These are phyloP conservation scores for Alauda arvensis DNA, from an alignment of 2,797 vertebrate species.

Conservation along the genomic window DNA sequence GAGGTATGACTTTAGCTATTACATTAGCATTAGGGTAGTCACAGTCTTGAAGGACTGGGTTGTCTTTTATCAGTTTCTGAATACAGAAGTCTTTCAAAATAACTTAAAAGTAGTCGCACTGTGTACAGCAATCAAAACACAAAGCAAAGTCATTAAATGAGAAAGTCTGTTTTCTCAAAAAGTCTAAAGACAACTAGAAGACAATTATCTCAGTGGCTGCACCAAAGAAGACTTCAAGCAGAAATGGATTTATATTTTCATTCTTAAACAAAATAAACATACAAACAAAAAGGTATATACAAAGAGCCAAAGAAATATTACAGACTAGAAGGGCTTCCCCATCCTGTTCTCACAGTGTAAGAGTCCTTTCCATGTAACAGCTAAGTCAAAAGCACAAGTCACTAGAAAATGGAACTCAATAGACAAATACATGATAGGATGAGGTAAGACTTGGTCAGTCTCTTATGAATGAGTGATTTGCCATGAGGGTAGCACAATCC, in stretches of 20 bases:
- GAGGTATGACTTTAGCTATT: neutral
- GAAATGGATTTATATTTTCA: neutral
- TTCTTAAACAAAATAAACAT: slow-evolving; percentile 22
- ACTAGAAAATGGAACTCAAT: neutral
- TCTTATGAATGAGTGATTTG: neutral
- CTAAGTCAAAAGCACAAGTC: neutral
- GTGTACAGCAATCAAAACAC: neutral
- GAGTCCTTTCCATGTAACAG: slow-evolving; percentile 4
- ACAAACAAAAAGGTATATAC: neutral
- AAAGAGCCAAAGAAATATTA: neutral
- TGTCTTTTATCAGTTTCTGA: neutral
- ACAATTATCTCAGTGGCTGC: neutral
- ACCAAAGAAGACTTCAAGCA: neutral
- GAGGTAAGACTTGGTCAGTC: neutral
- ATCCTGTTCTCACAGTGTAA: slow-evolving; percentile 14
- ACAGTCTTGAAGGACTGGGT: neutral
- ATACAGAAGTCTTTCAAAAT: neutral
- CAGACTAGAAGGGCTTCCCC: neutral
- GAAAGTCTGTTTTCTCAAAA: neutral
- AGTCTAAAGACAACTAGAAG: neutral
- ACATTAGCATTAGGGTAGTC: neutral
- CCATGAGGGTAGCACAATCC: neutral
- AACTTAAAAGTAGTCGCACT: neutral
- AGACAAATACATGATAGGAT: neutral
- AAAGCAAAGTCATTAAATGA: neutral